phyloP scores from a whole-genome alignment of 2,113 vertebrate species.

The Fregetta grallaria region DNA sequence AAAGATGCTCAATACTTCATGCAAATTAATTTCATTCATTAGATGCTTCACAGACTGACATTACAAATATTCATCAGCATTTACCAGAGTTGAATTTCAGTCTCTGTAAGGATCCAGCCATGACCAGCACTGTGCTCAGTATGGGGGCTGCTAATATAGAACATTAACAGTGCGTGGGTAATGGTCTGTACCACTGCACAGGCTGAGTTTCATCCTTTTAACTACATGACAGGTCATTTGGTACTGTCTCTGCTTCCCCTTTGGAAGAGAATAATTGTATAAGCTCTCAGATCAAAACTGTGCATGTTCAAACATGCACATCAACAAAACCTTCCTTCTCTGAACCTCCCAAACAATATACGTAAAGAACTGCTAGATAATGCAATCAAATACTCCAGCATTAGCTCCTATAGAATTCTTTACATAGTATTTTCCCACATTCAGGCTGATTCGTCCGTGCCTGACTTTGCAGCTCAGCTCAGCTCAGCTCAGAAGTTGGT shows the following conservation, averaged over 20 bases:
- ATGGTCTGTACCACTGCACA: constrained; percentile 6
- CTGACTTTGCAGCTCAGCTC: background rate
- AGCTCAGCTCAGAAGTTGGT: background rate
- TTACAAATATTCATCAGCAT: constrained; percentile 6
- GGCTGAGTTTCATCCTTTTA: background rate
- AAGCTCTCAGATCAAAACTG: background rate
- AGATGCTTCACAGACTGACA: background rate
- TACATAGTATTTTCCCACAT: background rate
- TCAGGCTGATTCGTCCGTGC: background rate
- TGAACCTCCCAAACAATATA: background rate
- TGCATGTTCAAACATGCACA: background rate
- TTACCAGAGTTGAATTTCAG: background rate
- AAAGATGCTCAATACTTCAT: background rate
- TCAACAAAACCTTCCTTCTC: background rate
- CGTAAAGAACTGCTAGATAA: background rate
- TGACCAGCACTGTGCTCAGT: background rate
- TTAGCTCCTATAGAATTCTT: background rate
- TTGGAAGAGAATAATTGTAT: background rate
- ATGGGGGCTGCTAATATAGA: background rate
- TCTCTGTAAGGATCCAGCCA: background rate
- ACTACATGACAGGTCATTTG: constrained; percentile 3
- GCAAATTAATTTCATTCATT: background rate
- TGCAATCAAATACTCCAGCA: background rate
- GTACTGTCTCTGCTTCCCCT: background rate
- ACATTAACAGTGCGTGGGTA: background rate